Evolutionary conservation across 2,797 vertebrate genomes (phyloP), one percentile per base, ranked within the genome.

Genomic region (Fringilla coelebs): DNA sequence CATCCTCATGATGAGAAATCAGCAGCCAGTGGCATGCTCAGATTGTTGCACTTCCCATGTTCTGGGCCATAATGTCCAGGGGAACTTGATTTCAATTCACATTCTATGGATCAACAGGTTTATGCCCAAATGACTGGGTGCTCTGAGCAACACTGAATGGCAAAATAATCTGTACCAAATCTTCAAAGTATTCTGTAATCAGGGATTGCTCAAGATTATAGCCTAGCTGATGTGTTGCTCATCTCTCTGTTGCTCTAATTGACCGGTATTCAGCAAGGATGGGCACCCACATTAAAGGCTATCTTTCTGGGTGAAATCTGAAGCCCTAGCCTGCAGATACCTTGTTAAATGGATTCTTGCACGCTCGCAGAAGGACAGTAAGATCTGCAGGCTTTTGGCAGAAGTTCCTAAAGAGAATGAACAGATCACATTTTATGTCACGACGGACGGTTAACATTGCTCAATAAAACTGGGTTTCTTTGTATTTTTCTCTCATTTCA

Each of bases 291-390:
- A 66, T 48, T 62, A 81, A 94, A 78, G n/a, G 21, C 41, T 55
- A 17, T 55, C 14, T 11, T 51, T 40, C 17, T 25, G n/a, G 7
- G 12, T 91, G 66, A 86, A 88, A 86, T 36, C 52, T 45, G 38
- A 90, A 89, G 32, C 29, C 17, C 13, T 19, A 2, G 57, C 24
- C 18, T 45, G 43, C 18, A 62, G 26, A 81, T 32, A 32, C 11
- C 34, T 55, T 43, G 13, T 9, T 74, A 84, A 93, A 45, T 83
- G 38, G 28, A 85, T 70, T 74, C 61, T 74, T 72, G 28, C 18
- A 34, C 0, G 0, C 1, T 51, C 6, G 62, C 40, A 63, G 46
- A 72, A 38, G 25, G 41, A 38, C 10, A 0, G 0, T 61, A 40
- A 68, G 5, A 46, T 75, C 46, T 48, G 7, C 7, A 90, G 66